A percentile compares a stretch with the other conserved stretches of the same genome.
Conservation (phyloP, 2,113 vertebrate species). For the Actenoides lindsayi region DNA sequence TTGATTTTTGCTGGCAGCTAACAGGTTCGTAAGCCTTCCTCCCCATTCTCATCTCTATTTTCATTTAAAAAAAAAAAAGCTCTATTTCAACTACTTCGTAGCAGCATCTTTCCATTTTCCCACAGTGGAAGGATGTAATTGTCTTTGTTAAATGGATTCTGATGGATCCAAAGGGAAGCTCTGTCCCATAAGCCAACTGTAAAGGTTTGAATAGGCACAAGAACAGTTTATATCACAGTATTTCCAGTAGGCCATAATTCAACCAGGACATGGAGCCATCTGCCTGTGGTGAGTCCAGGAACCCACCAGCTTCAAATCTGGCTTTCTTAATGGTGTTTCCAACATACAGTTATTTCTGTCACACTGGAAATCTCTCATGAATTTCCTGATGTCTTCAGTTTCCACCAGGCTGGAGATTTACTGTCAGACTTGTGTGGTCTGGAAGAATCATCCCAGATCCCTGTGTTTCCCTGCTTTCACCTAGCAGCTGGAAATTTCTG, state of each 20-base stretch:
- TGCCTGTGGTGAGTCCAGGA: not conserved
- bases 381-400: slow-evolving; percentile 6
- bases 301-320: not conserved
- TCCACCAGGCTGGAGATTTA: not conserved
- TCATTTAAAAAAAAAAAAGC: not conserved
- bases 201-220: not conserved
- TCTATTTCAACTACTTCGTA: not conserved
- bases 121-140: not conserved
- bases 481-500: not conserved
- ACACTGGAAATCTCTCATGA: not conserved
- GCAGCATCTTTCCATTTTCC: not conserved
- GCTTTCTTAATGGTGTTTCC: not conserved
- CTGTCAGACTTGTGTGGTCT: slow-evolving; percentile 4
- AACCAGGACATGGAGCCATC: not conserved
- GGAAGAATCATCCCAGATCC: not conserved
- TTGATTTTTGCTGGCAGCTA: not conserved
- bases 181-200: not conserved
- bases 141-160: not conserved
- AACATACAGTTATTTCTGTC: not conserved
- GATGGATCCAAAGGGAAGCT: not conserved
- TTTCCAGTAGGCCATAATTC: not conserved
- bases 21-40: not conserved
- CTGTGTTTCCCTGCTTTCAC: not conserved
- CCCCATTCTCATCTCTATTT: not conserved
- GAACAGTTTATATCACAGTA: not conserved